Conservation (phyloP, 2,113 vertebrate species). For the Callorhinus ursinus region DNA sequence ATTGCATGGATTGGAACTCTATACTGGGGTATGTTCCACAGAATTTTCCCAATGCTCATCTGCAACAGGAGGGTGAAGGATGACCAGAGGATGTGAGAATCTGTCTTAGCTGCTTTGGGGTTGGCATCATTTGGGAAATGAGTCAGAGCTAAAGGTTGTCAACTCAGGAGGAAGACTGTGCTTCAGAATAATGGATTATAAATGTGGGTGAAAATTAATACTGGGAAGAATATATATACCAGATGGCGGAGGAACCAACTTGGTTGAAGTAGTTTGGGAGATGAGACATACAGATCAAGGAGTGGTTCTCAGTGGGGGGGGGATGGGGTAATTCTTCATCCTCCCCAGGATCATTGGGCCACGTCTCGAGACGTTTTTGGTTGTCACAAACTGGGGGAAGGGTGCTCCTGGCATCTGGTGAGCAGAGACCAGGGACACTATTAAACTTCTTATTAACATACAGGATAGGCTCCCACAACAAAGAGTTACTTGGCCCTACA, state of each 20-base stretch:
- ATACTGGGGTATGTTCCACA: background rate
- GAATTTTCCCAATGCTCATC: background rate
- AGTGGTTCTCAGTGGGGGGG: background rate
- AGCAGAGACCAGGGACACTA: background rate
- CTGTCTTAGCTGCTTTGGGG: background rate
- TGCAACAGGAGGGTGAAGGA: background rate
- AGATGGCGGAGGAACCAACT: background rate
- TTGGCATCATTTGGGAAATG: background rate
- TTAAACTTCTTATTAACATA: background rate
- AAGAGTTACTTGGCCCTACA: background rate
- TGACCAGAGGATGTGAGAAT: background rate
- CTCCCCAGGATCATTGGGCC: background rate
- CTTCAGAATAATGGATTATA: slow-evolving; percentile 7
- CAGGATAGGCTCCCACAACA: background rate
- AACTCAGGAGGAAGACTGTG: background rate
- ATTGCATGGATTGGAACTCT: background rate
- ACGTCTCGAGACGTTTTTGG: background rate
- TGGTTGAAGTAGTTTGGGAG: background rate
- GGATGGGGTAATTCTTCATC: background rate
- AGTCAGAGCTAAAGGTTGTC: background rate
- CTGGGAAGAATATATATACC: background rate
- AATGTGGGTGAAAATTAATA: slow-evolving; percentile 3
- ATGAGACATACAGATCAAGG: background rate
- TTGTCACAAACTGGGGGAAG: background rate
- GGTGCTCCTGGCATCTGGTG: background rate